phyloP scores from a whole-genome alignment of 2,113 vertebrate genomes.

The Cyprinus carpio region DNA sequence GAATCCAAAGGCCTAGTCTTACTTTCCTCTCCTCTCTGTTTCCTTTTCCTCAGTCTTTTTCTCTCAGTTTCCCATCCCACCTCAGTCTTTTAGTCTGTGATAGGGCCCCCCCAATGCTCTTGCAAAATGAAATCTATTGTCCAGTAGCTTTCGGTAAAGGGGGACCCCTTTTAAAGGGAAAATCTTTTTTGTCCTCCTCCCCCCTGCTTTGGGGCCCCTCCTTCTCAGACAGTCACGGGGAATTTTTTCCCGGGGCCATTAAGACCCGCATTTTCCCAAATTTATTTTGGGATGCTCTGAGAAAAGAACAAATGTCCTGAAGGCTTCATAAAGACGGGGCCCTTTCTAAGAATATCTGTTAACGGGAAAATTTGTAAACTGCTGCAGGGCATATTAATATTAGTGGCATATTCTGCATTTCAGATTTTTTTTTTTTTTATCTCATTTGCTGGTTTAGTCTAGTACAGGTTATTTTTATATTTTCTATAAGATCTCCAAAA shows the following conservation, averaged over 20 bases:
- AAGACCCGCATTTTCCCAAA: neutral
- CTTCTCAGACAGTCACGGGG: constrained; percentile 9
- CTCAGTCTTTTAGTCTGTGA: constrained; percentile 51
- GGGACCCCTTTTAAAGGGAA: constrained; percentile 42
- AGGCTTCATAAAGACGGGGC: neutral
- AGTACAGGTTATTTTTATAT: neutral
- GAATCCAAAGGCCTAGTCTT: constrained; percentile 21
- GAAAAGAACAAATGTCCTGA: constrained; percentile 16
- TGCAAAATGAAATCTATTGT: constrained; percentile 47
- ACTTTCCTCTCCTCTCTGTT: constrained; percentile 9
- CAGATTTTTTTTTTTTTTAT: neutral
- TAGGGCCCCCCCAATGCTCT: neutral
- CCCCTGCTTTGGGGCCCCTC: constrained; percentile 11
- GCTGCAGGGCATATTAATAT: neutral
- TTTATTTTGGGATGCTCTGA: constrained; percentile 17
- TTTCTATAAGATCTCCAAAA: neutral
- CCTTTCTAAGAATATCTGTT: neutral
- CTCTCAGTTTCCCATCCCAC: constrained; percentile 18
- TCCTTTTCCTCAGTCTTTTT: constrained; percentile 44
- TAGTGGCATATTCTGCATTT: neutral
- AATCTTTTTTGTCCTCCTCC: neutral
- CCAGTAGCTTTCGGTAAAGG: constrained; percentile 38
- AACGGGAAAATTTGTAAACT: neutral
- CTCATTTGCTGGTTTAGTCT: neutral
- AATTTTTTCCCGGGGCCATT: neutral